These are phyloP conservation scores for Hypsopygia costalis DNA, from an alignment of 2,888 invertebrate genomes.

Conservation along the genomic window DNA sequence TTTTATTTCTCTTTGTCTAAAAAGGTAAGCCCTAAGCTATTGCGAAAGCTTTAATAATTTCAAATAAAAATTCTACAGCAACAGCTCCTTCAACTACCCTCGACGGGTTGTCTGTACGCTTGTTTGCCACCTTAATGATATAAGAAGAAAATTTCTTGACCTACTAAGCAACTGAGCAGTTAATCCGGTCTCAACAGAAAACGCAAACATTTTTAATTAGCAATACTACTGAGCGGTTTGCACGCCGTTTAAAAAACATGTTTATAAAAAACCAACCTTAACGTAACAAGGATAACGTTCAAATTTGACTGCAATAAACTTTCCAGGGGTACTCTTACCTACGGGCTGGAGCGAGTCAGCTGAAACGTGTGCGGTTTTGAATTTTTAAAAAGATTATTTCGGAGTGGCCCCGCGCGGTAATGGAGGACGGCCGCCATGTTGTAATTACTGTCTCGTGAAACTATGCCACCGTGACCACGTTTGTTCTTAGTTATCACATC, in stretches of 20 bases:
- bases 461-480: slow-evolving; percentile 42
- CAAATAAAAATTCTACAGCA: no score
- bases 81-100: no score
- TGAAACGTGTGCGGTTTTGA: slow-evolving; percentile 50
- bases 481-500: slow-evolving; percentile 1
- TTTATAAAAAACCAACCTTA: slow-evolving; percentile 24
- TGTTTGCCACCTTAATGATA: no score
- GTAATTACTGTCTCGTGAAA: slow-evolving; percentile 48
- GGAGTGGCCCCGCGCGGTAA: slow-evolving; percentile 46
- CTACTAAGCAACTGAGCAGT: slow-evolving; percentile 12
- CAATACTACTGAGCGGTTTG: slow-evolving; percentile 42
- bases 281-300: slow-evolving; percentile 12
- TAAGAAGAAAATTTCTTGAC: slow-evolving; percentile 11
- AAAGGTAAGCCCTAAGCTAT: no score
- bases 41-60: no score
- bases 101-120: no score
- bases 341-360: slow-evolving; percentile 27
- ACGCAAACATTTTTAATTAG: slow-evolving; percentile 46
- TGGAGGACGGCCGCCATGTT: slow-evolving; percentile 44
- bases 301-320: slow-evolving; percentile 21
- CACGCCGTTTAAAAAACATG: slow-evolving; percentile 30
- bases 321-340: slow-evolving; percentile 39
- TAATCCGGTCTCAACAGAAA: slow-evolving; percentile 21
- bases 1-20: no score
- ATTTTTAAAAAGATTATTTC: slow-evolving; percentile 74